Base-by-base conservation (phyloP, 2,888 invertebrate species). In the Latrodectus hesperus region DNA sequence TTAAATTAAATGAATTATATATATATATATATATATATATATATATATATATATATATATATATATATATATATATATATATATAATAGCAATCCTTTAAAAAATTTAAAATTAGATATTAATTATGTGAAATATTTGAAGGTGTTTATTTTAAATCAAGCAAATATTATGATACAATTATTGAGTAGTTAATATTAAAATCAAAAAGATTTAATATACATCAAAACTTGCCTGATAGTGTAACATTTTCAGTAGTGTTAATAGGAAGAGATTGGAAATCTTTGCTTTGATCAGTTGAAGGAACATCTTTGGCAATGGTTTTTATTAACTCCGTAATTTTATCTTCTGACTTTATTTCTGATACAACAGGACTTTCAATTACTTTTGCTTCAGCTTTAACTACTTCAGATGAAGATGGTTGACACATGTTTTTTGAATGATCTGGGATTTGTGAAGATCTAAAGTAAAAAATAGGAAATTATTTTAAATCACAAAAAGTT, bases 291-390 rank as follows among this genome's bases (percentile, higher is more conserved):
- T 10, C 22, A 11, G 14, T 38, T n/a, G 12, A 55, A 4, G 88
- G 38, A 22, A 68, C 52, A 70, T 82, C 82, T 75, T 88, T 88
- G 73, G 88, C 70, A 74, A 88, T 88, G 1, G 88, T 73, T 49
- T 88, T 88, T 14, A 88, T 88, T 22, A 88, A 60, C 65, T 88
- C 88, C 52, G 38, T 82, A 53, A 88, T 88, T 70, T 74, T 85
- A 55, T 79, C 72, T 64, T 79, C 88, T 9, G 78, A 14, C 12
- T 60, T 60, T 60, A 10, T 60, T 60, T 9, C 60, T 38, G 6
- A 38, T 11, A 60, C 6, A 6, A 60, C 12, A n/a, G 60, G 60
- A 60, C 60, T 60, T 38, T 38, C 38, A 38, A 38, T 38, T 38
- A 38, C 38, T 38, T 38, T 38, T 38, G 38, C 38, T 38, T 38